Base-by-base conservation (phyloP, 1,140 invertebrate species). In the Dryas iulia region DNA sequence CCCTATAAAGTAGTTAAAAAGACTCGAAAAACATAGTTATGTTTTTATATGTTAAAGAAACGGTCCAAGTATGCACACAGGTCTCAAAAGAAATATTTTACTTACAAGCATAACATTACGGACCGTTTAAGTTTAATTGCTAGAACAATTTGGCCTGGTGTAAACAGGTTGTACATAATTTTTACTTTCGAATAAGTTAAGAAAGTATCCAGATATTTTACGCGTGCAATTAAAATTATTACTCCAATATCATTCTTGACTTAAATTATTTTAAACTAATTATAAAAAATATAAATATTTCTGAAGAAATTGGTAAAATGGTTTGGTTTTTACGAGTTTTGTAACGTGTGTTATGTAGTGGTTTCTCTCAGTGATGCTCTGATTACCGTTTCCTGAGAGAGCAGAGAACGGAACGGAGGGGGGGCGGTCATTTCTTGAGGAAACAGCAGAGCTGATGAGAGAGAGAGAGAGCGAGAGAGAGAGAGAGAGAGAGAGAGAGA, bases 101-200 rank as follows among this genome's bases (percentile, higher is more conserved):
- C 39, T 47, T 21, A 47, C 39, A 47, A 21, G 39, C 39, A 47
- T 47, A 47, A 47, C 39, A 47, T 47, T 47, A 47, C 14, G 14
- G 39, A 21, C 39, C 39, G 39, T 47, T 47, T 47, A 47, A 47
- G 39, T 47, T 47, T 47, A 47, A 47, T 47, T 47, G 39, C 39
- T 47, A 47, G 39, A 47, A 47, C 39, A 47, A 47, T 47, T 47
- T 47, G 39, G 39, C 39, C 18, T 21, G 39, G 39, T 47, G 39
- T 47, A 47, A 47, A 47, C 39, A 47, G 39, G 39, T 47, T 47
- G 39, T 47, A n/a, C n/a, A n/a, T n/a, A 8, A 47, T 47, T 47
- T 10, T 47, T 47, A 47, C 39, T 47, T 47, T 47, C 39, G 39
- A 47, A 47, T 47, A 47, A 21, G 14, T 47, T 47, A 47, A 47